Conservation (phyloP, 2,888 invertebrate species). For the Mamestra brassicae region DNA sequence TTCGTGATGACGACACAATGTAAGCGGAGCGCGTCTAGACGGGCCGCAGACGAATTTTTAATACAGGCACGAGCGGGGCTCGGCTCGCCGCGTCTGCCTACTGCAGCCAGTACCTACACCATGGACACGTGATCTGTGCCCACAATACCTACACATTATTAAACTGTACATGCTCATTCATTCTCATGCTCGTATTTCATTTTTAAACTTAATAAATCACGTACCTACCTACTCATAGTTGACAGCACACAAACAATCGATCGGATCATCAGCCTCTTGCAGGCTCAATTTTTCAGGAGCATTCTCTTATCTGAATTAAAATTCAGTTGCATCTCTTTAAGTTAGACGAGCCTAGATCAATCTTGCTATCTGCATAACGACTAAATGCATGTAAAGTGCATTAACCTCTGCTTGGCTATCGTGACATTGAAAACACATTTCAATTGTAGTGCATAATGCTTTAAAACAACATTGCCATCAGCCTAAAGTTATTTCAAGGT, state of each 20-base stretch:
- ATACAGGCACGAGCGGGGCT: slow-evolving; percentile 68
- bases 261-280: background rate
- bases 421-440: slow-evolving; percentile 26
- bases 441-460: slow-evolving; percentile 25
- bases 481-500: slow-evolving; percentile 36
- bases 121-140: slow-evolving; percentile 35
- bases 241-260: background rate
- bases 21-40: slow-evolving; percentile 86
- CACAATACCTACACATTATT: slow-evolving; percentile 6
- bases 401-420: slow-evolving; percentile 9
- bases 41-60: slow-evolving; percentile 87
- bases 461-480: slow-evolving; percentile 25
- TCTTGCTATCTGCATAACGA: slow-evolving; percentile 7
- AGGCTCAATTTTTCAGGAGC: slow-evolving; percentile 10
- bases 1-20: slow-evolving; percentile 75
- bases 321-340: background rate
- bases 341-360: background rate
- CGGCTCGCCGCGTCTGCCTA: slow-evolving; percentile 58
- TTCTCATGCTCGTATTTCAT: background rate
- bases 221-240: background rate
- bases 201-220: background rate
- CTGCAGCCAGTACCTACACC: slow-evolving; percentile 49
- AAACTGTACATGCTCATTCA: background rate
- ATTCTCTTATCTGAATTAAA: background rate
- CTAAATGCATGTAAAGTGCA: slow-evolving; percentile 11